These are phyloP conservation scores for Lithophane semibrunnea DNA, from an alignment of 2,888 invertebrate species.

Conservation along the genomic window DNA sequence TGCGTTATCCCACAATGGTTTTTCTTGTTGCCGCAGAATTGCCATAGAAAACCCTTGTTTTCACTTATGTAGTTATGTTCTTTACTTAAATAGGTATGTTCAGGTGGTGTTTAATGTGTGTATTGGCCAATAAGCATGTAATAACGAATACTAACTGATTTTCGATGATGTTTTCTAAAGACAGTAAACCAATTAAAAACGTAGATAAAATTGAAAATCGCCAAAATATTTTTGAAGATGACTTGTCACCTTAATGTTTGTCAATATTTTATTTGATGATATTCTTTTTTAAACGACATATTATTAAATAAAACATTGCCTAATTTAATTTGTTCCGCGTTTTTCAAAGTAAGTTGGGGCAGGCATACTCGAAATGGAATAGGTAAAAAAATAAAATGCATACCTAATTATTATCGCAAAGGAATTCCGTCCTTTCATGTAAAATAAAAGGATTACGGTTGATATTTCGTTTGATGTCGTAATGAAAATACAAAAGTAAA, in stretches of 20 bases:
- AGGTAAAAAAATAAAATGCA: conserved; percentile 38
- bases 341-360: conserved; percentile 37
- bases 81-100: background rate
- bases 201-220: background rate
- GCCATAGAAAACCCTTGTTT: background rate
- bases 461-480: conserved; percentile 28
- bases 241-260: background rate
- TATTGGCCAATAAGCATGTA: too few species aligned
- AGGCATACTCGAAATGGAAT: conserved; percentile 28
- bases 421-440: conserved; percentile 18
- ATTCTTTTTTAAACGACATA: conserved; percentile 28
- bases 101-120: background rate
- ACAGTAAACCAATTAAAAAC: background rate
- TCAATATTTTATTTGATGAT: conserved; percentile 27
- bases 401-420: conserved; percentile 30
- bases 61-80: too few species aligned
- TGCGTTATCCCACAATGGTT: background rate
- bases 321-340: conserved; percentile 25
- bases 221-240: background rate
- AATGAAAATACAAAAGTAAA: background rate
- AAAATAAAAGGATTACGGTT: conserved; percentile 34
- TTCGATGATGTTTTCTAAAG: background rate
- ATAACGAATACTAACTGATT: background rate
- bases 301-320: conserved; percentile 39
- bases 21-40: background rate